Base-by-base conservation (phyloP, 2,888 invertebrate genomes). In the Beris chalybata region DNA sequence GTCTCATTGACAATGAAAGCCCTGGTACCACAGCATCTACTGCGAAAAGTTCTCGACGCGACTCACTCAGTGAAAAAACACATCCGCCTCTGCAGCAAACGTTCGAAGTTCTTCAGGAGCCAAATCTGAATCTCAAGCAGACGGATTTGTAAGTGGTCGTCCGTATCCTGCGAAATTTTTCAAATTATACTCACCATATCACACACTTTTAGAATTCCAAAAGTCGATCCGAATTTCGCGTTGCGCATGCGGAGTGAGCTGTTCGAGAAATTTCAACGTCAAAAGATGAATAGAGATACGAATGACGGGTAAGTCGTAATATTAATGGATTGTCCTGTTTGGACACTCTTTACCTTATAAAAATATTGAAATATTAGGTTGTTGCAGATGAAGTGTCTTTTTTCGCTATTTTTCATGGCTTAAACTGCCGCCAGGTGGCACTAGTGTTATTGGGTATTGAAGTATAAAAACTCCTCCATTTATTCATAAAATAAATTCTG, bases 1-100 rank as follows among this genome's bases (percentile, higher is more conserved):
- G 45, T 53, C 61, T 55, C n/a, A 57, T 79, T 22, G 73, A 80
- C 32, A 84, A 88, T 70, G 89, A 89, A 71, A 88, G 87, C 61
- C 89, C 89, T 0, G 84, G 85, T 50, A 83, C 85, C 2, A 79
- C 83, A 68, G 76, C 83, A 29, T 88, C 89, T 29, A 88, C 90
- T 2, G 87, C 88, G 12, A 84, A 87, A 73, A 89, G 89, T 66
- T 89, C 89, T 3, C 81, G 89, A 69, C 81, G 87, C 52, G 87
- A 87, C 76, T 87, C 87, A 0, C 75, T 87, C 48, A 84, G 85
- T 67, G 87, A 87, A 47, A 82, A 84, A 71, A 29, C 50, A 43
- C 59, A 69, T 55, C 56, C 57, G 64, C 53, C 58, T 38, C 32
- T 63, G 54, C 52, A 64, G 57, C 43, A 45, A 52, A 47, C 52